Evolutionary conservation across 2,888 invertebrate species (phyloP), one percentile per base, ranked within the genome.

Genomic region (Pristionchus arcanus): DNA sequence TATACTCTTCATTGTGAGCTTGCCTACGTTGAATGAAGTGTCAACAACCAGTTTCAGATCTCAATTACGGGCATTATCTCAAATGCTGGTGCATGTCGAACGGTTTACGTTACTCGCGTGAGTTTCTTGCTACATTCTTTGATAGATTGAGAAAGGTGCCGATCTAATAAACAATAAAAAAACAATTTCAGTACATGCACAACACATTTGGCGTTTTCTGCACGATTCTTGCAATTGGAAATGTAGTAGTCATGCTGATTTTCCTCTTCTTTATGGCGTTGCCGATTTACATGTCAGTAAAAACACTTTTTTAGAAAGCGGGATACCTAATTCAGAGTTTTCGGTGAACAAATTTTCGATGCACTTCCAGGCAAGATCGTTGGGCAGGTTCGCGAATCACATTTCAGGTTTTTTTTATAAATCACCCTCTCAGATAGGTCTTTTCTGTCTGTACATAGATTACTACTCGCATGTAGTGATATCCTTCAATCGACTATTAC

Each of bases 161-260:
- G n/a, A n/a, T n/a, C n/a, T n/a, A n/a, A n/a, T n/a, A n/a, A n/a
- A n/a, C n/a, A n/a, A n/a, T n/a, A n/a, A n/a, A n/a, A n/a, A n/a
- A n/a, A n/a, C n/a, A n/a, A n/a, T n/a, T 34, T 74, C 37, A 83
- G 83, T 83, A 83, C 83, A 49, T 83, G 49, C 83, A 53, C 83
- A 83, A 53, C 31, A 15, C 28, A 1, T 83, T 83, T 53, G 83
- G 83, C 11, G 49, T 28, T 0, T 3, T 83, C 28, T 83, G 83
- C 53, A 16, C 31, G 2, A 25, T 28, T n/a, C 83, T 53, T 25
- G 83, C 83, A 28, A 1, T 83, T 28, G 9, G 53, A 0, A 83
- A 83, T 37, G n/a, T 83, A 16, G 83, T 13, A 7, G 83, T 53
- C 16, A n/a, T n/a, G 2, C 31, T 31, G 11, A 11, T 53, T 2